Evolutionary conservation across 2,113 vertebrate species (phyloP).

Genomic region (Lepisosteus oculatus): DNA sequence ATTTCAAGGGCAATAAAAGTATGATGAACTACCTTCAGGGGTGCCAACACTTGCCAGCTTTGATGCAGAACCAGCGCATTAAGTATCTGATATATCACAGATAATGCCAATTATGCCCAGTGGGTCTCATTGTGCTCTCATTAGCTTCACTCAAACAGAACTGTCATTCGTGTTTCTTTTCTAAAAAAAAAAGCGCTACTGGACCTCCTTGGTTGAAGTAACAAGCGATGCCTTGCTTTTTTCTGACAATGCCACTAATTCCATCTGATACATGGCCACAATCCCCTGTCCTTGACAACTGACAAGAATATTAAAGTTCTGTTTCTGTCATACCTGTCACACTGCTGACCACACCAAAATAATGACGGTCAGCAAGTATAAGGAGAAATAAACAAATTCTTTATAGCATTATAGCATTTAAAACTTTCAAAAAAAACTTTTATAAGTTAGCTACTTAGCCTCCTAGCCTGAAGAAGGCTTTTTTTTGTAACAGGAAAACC

Average conservation of each 20-base stretch:
- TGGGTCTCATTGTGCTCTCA: neutral
- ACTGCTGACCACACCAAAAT: neutral
- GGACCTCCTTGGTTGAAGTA: neutral
- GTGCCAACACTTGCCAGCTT: neutral
- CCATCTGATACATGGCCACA: neutral
- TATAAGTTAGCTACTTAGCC: too few relatives aligned
- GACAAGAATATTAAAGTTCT: neutral
- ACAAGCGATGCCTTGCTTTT: neutral
- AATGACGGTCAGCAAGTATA: neutral
- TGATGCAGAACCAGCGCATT: neutral
- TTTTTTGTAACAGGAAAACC: too few relatives aligned
- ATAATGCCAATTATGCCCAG: slow-evolving; percentile 1
- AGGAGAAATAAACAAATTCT: too few relatives aligned
- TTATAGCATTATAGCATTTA: too few relatives aligned
- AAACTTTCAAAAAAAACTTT: too few relatives aligned
- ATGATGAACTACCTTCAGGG: neutral
- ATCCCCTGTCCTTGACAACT: neutral
- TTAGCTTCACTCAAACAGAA: slow-evolving; percentile 6
- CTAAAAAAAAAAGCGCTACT: neutral
- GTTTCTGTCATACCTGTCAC: neutral
- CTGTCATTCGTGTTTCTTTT: neutral
- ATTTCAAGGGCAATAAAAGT: neutral
- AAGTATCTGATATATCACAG: neutral
- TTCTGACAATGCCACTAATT: neutral
- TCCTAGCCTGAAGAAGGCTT: too few relatives aligned